Evolutionary conservation across 2,797 vertebrate genomes (phyloP).

Genomic region (Galagoides demidoff): DNA sequence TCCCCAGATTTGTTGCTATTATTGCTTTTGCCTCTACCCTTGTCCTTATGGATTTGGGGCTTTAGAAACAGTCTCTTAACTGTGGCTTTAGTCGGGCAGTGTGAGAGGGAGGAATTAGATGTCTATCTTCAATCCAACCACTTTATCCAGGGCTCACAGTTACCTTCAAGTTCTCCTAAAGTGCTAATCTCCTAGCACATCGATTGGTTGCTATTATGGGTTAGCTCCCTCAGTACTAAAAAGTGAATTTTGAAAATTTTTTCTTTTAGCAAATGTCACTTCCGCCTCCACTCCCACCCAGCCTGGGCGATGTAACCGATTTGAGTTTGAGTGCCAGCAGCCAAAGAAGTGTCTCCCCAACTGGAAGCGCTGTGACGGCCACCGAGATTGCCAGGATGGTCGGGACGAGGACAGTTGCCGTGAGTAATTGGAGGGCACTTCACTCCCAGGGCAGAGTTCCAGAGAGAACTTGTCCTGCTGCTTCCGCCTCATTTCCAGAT

Average conservation of each 20-base stretch:
- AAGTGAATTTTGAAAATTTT: not conserved
- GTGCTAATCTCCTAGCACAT: rapidly evolving
- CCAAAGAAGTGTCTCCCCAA: conserved; percentile 93
- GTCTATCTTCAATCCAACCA: rapidly evolving
- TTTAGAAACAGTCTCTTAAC: not conserved
- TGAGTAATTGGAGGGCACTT: conserved; percentile 85
- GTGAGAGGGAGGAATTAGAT: not conserved
- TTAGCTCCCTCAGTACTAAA: not conserved
- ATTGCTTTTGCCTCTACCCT: not conserved
- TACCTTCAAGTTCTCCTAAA: rapidly evolving
- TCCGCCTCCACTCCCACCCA: conserved; percentile 73
- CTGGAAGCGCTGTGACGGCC: conserved; percentile 95
- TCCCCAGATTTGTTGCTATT: not conserved
- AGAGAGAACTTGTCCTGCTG: rapidly evolving
- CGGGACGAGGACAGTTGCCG: conserved; percentile 94
- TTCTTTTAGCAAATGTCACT: conserved; percentile 77
- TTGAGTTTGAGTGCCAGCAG: conserved; percentile 93
- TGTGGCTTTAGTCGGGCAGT: no score
- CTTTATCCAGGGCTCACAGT: not conserved
- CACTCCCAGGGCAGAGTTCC: not conserved
- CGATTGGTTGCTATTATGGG: rapidly evolving
- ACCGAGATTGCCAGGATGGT: conserved; percentile 92
- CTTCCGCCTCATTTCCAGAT: not conserved
- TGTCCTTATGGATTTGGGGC: no score
- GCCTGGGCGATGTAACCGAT: conserved; percentile 88